Conservation (phyloP, 1,140 invertebrate genomes). For the Drosophila lowei region DNA sequence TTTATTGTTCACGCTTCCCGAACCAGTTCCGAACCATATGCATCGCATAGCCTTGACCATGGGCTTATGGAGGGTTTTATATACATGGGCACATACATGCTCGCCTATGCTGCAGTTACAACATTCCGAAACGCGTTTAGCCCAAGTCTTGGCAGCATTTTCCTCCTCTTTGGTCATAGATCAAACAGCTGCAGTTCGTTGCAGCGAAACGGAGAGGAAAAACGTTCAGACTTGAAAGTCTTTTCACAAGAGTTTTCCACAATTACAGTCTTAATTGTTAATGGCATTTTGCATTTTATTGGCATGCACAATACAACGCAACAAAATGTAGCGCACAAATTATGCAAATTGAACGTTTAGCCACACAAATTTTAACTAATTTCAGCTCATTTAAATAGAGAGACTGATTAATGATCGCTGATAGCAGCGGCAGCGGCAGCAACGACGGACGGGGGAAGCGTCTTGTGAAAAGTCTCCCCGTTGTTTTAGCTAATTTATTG, state of each 20-base stretch:
- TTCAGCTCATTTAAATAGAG: constrained; percentile 62
- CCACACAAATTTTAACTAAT: constrained; percentile 53
- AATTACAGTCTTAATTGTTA: constrained; percentile 66
- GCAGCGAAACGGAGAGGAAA: constrained; percentile 27
- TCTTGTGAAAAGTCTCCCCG: constrained; percentile 41
- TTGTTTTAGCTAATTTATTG: constrained; percentile 19
- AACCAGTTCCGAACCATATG: no score
- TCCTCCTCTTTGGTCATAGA: constrained; percentile 21
- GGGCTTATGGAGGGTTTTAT: no score
- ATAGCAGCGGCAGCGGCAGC: constrained; percentile 19
- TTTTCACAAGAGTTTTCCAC: constrained; percentile 57
- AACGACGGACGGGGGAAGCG: constrained; percentile 6
- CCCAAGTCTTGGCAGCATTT: constrained; percentile 6
- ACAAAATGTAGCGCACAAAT: constrained; percentile 47
- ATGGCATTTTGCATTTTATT: constrained; percentile 69
- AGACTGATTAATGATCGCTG: constrained; percentile 51
- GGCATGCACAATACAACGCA: constrained; percentile 32
- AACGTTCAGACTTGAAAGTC: constrained; percentile 50
- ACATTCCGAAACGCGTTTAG: constrained; percentile 3
- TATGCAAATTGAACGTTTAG: constrained; percentile 63
- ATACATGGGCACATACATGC: no score
- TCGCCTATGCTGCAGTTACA: background rate
- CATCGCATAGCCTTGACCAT: no score
- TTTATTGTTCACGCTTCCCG: no score
- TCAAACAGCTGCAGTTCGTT: constrained; percentile 57